Evolutionary conservation across 2,113 vertebrate genomes (phyloP), one percentile per base, ranked within the genome.

Genomic region (Coturnix japonica): DNA sequence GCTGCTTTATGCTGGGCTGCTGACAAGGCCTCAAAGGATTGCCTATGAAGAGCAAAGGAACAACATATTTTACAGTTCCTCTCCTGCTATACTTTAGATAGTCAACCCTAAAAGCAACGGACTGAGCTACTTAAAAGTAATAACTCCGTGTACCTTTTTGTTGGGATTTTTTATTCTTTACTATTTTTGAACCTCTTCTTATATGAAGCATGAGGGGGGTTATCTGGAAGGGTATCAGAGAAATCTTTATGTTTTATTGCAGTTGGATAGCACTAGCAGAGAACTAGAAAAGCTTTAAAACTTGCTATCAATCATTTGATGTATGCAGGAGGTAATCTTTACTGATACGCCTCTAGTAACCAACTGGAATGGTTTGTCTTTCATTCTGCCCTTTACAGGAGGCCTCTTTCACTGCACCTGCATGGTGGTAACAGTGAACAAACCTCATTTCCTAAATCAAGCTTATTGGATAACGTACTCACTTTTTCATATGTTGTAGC

Each of bases 281-380:
- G 87, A 97, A 97, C 93, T 92, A 95, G 96, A 97, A 97, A 96
- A 97, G 90, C 92, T 94, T 96, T 96, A 89, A 96, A 96, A 97
- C 93, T 93, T 95, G 81, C 87, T 96, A 96, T 97, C 95, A 83
- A 81, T 96, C 96, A 97, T 90, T 87, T 96, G 96, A 96, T 95
- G 91, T 95, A 96, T 88, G 85, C 94, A 96, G 81, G 80, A 93
- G 84, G 93, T 95, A 91, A 95, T 95, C 95, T 96, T 93, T 95
- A 96, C 81, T 96, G 97, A 96, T 97, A 97, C 8, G 75, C 89
- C 89, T 94, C 92, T 83, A 77, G 91, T 96, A 91, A 92, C 89
- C 89, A 87, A 54, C 25, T 85, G 94, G 96, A 96, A 97, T 91
- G 80, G 92, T 96, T 97, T 94, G 70, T 96, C 96, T 97, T 97